Evolutionary conservation across 2,888 invertebrate genomes (phyloP).

Genomic region (Allacma fusca): DNA sequence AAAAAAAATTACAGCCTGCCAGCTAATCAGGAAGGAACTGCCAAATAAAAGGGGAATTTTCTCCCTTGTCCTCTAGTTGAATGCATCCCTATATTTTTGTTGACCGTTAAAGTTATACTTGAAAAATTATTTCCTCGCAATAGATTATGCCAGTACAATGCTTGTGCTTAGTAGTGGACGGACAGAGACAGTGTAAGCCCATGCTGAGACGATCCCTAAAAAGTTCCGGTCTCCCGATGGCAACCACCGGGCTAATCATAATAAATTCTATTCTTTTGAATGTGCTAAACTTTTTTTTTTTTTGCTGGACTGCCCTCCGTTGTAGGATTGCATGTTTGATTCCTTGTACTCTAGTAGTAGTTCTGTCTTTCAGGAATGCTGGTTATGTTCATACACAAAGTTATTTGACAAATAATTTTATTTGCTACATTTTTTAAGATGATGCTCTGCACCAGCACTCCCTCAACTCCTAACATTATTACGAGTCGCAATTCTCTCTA

Average conservation of each 20-base stretch:
- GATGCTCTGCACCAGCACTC: no score
- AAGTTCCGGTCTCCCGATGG: constrained; percentile 25
- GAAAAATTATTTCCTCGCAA: constrained; percentile 28
- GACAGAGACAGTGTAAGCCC: constrained; percentile 1
- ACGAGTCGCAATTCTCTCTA: no score
- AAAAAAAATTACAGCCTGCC: constrained; percentile 34
- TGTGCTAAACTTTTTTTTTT: background rate
- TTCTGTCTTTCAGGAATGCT: no score
- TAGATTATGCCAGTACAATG: constrained; percentile 35
- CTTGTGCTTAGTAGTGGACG: background rate
- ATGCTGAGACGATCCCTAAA: constrained; percentile 37
- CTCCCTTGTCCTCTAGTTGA: background rate
- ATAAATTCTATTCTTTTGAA: constrained; percentile 32
- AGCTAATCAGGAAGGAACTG: constrained; percentile 34
- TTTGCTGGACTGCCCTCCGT: background rate
- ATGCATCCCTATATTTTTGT: background rate
- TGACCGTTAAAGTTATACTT: background rate
- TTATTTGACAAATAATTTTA: no score
- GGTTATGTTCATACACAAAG: no score
- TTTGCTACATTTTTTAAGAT: no score
- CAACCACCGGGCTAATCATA: constrained; percentile 26
- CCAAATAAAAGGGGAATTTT: constrained; percentile 30
- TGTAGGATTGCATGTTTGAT: no score
- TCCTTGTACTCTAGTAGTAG: no score
- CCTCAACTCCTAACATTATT: no score